Evolutionary conservation across 2,797 vertebrate genomes (phyloP), one percentile per base, ranked within the genome.

Genomic region (Tolypeutes matacus): DNA sequence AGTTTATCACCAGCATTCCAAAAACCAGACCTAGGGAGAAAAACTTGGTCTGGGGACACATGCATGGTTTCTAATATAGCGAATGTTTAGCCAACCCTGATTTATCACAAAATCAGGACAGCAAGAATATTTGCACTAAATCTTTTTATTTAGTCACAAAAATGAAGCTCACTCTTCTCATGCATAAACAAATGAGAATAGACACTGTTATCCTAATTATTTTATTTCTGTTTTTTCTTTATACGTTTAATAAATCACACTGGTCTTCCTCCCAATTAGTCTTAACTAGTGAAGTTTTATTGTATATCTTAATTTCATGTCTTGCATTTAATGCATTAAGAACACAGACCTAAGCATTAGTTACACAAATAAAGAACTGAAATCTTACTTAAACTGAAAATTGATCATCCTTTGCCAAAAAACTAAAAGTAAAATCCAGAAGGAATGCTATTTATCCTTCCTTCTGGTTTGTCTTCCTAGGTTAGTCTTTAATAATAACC

Each of bases 121-220:
- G 39, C 39, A 39, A 39, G 39, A 39, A 39, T 39, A 39, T 39
- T 39, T 39, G 39, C 39, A 39, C 39, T 39, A 39, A 39, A 39
- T 39, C 39, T 39, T 94, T 95, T 89, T 88, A 80, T 46, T 84
- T 70, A 86, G 27, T 93, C 39, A 91, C 29, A n/a, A 80, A 95
- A 93, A 86, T 14, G 6, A 91, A 94, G 18, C 25, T 53, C 12
- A 27, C 80, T 53, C 42, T 94, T 25, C 18, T 91, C 34, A 91
- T 83, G 3, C 8, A 73, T 77, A 87, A 88, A 67, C 75, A 29
- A 82, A 56, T 27, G 51, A 85, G 25, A 82, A 82, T 39, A 83
- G 69, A 86, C 5, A 70, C 25, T 46, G n/a, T 93, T 90, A 58
- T 39, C 31, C 18, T 72, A 89, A 42, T 82, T 81, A 69, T 42